phyloP scores from a whole-genome alignment of 2,888 invertebrate species.

The Helicoverpa assulta region DNA sequence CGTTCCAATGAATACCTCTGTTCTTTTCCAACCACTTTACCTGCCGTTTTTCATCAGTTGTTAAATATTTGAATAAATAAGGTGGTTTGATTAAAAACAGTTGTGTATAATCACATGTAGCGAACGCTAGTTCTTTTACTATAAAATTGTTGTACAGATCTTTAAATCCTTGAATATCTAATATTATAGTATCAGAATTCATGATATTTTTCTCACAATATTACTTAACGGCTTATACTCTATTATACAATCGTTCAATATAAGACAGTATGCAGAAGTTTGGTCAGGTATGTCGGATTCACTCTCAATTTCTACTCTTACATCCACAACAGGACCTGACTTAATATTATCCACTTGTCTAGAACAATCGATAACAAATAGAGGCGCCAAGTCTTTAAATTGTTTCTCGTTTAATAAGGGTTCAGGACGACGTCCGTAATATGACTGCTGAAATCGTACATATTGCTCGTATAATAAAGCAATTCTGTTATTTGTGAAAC shows the following conservation, averaged over 20 bases:
- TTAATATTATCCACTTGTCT: slow-evolving; percentile 19
- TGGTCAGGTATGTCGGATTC: slow-evolving; percentile 8
- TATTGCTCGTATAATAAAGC: slow-evolving; percentile 16
- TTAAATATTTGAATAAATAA: neutral
- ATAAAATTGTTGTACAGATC: neutral
- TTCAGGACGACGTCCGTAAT: slow-evolving; percentile 2
- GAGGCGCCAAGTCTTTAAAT: slow-evolving; percentile 13
- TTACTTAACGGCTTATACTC: slow-evolving; percentile 9
- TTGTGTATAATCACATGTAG: neutral
- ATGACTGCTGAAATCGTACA: slow-evolving; percentile 9
- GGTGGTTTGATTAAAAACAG: slow-evolving; percentile 12
- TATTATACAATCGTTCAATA: slow-evolving; percentile 12
- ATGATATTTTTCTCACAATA: slow-evolving; percentile 17
- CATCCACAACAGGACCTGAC: slow-evolving; percentile 13
- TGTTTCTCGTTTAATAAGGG: slow-evolving; percentile 7
- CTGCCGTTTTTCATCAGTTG: slow-evolving; percentile 1
- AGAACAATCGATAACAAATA: slow-evolving; percentile 17
- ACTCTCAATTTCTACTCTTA: too few relatives aligned
- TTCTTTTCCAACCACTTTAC: slow-evolving; percentile 14
- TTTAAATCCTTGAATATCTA: slow-evolving; percentile 21
- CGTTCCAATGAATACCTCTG: slow-evolving; percentile 15
- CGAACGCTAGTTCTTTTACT: slow-evolving; percentile 11
- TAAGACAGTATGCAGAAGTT: slow-evolving; percentile 21
- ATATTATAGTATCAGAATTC: neutral
- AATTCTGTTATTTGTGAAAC: slow-evolving; percentile 4